Base-by-base conservation (phyloP, 1,140 invertebrate genomes). In the Episyrphus balteatus region DNA sequence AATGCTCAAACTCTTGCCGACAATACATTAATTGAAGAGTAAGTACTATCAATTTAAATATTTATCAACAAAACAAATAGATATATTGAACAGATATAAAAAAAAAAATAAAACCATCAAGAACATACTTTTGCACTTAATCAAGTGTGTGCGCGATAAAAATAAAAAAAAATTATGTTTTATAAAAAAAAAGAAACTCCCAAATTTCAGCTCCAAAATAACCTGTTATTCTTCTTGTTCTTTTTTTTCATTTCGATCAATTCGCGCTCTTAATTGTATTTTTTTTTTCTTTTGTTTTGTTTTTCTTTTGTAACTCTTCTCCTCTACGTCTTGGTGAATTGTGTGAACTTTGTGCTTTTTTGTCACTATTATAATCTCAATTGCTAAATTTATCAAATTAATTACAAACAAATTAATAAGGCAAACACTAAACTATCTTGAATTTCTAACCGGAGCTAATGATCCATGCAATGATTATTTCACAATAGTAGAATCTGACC, bases 21-120 rank as follows among this genome's bases (percentile, higher is more conserved):
- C 45, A 70, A 55, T 39, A 52, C 60, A 9, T 62, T 69, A 18
- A 66, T 72, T 42, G 80, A 82, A 53, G 80, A 83, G 80, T 82
- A 59, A 80, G 80, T 81, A 69, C 51, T 46, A 10, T 21, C 5
- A 18, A 13, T 11, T 11, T 14, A 41, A 11, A 19, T 31, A 30
- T 26, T 17, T 46, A 9, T n/a, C n/a, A n/a, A n/a, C n/a, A n/a
- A n/a, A n/a, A n/a, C n/a, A 50, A 30, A 44, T 42, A 18, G n/a
- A n/a, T n/a, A n/a, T n/a, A n/a, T n/a, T n/a, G n/a, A n/a, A 13
- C 37, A 18, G 51, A 14, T 33, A 34, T 7, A 32, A 10, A 45
- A 34, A 45, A 8, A 19, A 46, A 51, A 30, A 42, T 42, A 37
- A 57, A 59, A 34, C 8, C 21, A 26, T 26, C 3, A 26, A 26